These are phyloP conservation scores for Formicarius rufipectus DNA, from an alignment of 2,113 vertebrate genomes.

Conservation along the genomic window DNA sequence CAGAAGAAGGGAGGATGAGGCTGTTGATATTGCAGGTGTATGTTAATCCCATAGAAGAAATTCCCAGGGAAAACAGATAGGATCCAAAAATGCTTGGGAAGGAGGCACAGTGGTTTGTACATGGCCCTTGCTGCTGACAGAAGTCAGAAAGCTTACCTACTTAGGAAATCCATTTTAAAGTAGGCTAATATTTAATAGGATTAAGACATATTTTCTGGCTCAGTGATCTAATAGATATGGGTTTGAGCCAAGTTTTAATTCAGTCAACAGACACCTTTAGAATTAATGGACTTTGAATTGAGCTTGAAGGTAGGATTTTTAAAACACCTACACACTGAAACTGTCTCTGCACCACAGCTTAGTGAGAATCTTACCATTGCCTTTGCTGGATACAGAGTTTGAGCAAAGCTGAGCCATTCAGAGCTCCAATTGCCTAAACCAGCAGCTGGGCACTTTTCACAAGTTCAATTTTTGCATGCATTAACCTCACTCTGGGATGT, in stretches of 20 bases:
- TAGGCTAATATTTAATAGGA: slow-evolving; percentile 24
- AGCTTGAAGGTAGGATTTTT: background rate
- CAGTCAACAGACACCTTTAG: background rate
- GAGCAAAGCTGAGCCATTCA: background rate
- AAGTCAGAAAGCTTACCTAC: slow-evolving; percentile 20
- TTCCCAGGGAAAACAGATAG: background rate
- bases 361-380: background rate
- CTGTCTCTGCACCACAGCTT: background rate
- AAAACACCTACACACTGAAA: background rate
- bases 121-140: background rate
- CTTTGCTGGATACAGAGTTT: background rate
- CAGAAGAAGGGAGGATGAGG: background rate
- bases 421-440: background rate
- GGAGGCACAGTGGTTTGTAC: background rate
- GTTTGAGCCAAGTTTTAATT: background rate
- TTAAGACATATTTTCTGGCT: slow-evolving; percentile 16
- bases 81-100: background rate
- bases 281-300: background rate
- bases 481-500: background rate
- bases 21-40: background rate
- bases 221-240: background rate
- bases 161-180: slow-evolving; percentile 27
- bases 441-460: background rate
- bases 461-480: background rate
- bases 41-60: background rate